Base-by-base conservation (phyloP, 2,888 invertebrate species). In the Lasioglossum pauxillum region DNA sequence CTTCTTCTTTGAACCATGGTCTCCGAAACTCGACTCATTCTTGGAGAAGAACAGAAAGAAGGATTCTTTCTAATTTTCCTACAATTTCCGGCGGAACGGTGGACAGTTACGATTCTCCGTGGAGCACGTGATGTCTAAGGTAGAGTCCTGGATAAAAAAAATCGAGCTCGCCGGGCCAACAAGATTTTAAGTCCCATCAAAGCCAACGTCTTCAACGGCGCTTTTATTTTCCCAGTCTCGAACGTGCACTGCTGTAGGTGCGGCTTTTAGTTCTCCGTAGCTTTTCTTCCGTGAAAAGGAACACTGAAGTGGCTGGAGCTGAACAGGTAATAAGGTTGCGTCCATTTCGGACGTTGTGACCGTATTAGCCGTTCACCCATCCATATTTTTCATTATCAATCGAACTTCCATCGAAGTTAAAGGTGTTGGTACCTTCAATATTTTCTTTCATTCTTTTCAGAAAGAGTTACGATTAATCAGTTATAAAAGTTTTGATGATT, bases 161-260 rank as follows among this genome's bases (percentile, higher is more conserved):
- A 67, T 67, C 35, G 67, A 67, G 67, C 19, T 35, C 67, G 19
- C 2, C 67, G 67, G 35, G 7, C 67, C 67, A 67, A 67, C 67
- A 67, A 67, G 67, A 67, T 67, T 67, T 67, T 67, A 67, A 67
- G 67, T 67, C 67, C 19, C 67, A 67, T 35, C 67, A 67, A 31
- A 67, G 35, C 31, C 7, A 19, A 35, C 35, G 8, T 67, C 67
- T 67, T 67, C 35, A 67, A 67, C 67, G 35, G 19, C 67, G 67
- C 19, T 67, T 67, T 67, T 67, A 67, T 67, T 67, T 67, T 67
- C 19, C 8, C 35, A 8, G 67, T 35, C 67, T 67, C 35, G 67
- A 67, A 67, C 35, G 67, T 67, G 67, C 35, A 14, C 44, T 12
- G 19, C 67, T 10, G 27, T 60, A 16, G 5, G 19, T 19, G 31